Conservation (phyloP, 2,888 invertebrate species). For the Gnatocerus cornutus region DNA sequence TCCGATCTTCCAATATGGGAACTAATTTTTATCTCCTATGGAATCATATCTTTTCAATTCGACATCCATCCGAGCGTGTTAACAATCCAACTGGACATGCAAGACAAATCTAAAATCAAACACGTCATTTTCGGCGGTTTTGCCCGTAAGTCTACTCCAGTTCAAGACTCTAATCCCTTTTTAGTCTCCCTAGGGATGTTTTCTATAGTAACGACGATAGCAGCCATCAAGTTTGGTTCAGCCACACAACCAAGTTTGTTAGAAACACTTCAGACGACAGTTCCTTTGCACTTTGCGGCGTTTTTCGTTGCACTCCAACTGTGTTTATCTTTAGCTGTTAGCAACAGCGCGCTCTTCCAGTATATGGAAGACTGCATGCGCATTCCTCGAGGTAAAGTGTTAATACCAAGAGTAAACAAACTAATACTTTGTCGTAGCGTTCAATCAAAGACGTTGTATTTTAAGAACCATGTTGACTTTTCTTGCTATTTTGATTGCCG, state of each 20-base stretch:
- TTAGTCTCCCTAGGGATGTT: constrained; percentile 78
- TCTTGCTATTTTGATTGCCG: constrained; percentile 83
- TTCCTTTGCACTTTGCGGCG: constrained; percentile 79
- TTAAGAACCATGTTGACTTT: constrained; percentile 81
- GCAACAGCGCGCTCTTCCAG: constrained; percentile 86
- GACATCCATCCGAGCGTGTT: constrained; percentile 89
- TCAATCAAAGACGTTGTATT: constrained; percentile 82
- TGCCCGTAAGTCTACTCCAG: constrained; percentile 73
- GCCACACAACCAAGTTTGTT: constrained; percentile 77
- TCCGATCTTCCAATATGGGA: constrained; percentile 64
- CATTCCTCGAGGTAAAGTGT: constrained; percentile 79
- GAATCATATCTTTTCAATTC: constrained; percentile 82
- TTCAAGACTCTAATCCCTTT: constrained; percentile 31
- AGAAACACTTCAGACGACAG: constrained; percentile 80
- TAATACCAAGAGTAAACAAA: constrained; percentile 20
- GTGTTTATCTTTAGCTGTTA: constrained; percentile 84
- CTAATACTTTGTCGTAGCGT: constrained; percentile 73
- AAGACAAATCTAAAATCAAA: constrained; percentile 81
- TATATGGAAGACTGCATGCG: constrained; percentile 85
- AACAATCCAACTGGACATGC: constrained; percentile 95
- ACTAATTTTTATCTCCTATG: constrained; percentile 77
- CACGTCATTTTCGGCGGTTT: constrained; percentile 83
- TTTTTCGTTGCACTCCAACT: constrained; percentile 85
- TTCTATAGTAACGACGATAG: constrained; percentile 77
- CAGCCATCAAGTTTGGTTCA: constrained; percentile 78